phyloP scores from a whole-genome alignment of 2,113 vertebrate genomes.

The Promerops cafer region DNA sequence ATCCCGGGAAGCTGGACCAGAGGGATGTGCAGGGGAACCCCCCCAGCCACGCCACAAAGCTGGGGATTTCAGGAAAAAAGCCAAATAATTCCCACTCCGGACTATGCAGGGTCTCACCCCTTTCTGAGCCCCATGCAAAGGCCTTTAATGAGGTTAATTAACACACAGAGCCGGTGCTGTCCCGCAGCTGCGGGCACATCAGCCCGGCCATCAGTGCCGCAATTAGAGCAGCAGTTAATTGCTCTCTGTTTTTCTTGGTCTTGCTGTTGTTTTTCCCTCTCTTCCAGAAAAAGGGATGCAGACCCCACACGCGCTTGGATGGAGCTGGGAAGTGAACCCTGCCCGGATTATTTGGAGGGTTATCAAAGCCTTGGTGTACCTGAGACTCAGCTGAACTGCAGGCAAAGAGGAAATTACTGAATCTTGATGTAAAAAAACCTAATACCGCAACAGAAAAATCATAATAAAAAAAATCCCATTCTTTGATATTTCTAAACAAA shows the following conservation, averaged over 20 bases:
- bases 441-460: not conserved
- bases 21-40: not conserved
- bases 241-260: not conserved
- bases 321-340: not conserved
- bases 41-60: rapidly evolving
- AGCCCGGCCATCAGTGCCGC: not conserved
- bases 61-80: not conserved
- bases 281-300: not conserved
- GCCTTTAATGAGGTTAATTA: slow-evolving; percentile 12
- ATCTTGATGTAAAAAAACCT: not conserved
- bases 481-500: not conserved
- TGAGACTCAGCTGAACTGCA: not conserved
- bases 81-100: not conserved
- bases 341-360: not conserved
- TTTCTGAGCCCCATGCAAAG: not conserved
- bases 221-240: not conserved
- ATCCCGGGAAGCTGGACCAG: not conserved
- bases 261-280: not conserved
- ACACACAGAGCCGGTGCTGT: not conserved
- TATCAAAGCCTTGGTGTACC: not conserved
- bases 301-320: not conserved
- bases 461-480: not conserved
- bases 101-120: not conserved
- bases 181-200: not conserved
- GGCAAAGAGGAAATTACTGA: not conserved